Conservation (phyloP, 2,113 vertebrate genomes). For the Sclerurus mexicanus region DNA sequence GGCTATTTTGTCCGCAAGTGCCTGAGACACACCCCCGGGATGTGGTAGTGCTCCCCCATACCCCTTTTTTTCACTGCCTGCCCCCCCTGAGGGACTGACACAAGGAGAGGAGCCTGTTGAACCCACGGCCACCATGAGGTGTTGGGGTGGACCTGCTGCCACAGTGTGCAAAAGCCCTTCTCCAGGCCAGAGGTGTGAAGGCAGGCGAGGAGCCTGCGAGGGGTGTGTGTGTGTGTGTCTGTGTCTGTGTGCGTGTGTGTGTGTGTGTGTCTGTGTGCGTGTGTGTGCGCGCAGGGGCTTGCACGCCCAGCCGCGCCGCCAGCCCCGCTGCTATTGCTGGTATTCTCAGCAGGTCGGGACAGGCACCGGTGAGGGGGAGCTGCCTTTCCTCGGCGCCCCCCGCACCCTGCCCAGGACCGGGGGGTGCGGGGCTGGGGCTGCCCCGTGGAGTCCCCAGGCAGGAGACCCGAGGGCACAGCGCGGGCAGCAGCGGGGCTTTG, state of each 20-base stretch:
- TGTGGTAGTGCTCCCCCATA: neutral
- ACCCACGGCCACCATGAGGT: neutral
- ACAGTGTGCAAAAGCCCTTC: neutral
- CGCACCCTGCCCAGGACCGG: neutral
- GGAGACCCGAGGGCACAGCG: neutral
- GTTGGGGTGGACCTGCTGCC: neutral
- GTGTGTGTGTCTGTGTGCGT: no score
- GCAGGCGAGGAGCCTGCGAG: neutral
- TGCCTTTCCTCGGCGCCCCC: neutral
- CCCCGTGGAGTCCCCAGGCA: neutral
- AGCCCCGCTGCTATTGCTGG: conserved; percentile 7
- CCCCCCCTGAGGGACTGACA: neutral
- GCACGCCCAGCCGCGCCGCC: neutral
- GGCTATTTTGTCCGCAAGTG: neutral
- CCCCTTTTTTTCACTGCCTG: neutral
- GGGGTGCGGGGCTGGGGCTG: neutral
- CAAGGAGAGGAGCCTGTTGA: neutral
- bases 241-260: no score
- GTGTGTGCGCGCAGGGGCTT: neutral
- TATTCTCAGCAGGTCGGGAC: conserved; percentile 33
- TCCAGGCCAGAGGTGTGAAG: neutral
- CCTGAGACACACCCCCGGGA: neutral
- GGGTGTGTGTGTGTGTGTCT: no score
- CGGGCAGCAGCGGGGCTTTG: neutral
- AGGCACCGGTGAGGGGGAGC: neutral